These are phyloP conservation scores for Mayetiola destructor DNA, from an alignment of 2,888 invertebrate genomes.

Conservation along the genomic window DNA sequence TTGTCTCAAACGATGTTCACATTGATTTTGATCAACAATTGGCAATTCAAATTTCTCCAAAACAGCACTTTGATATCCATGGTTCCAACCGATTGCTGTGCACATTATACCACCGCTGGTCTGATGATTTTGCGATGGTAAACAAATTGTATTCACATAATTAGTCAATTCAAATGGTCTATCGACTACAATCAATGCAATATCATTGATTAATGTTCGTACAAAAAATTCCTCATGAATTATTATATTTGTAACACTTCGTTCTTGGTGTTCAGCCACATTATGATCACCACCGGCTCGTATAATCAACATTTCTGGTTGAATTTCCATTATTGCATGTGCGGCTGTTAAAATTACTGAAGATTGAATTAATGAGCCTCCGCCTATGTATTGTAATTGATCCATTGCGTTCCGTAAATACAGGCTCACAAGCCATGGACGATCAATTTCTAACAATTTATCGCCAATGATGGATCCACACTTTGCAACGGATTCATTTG, in stretches of 20 bases:
- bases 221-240: constrained; percentile 38
- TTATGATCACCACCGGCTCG: constrained; percentile 56
- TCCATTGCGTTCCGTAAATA: not conserved
- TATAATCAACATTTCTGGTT: constrained; percentile 30
- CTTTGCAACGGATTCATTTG: too few species aligned
- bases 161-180: constrained; percentile 44
- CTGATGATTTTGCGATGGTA: constrained; percentile 33
- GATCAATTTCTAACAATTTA: constrained; percentile 52
- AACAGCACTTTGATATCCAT: constrained; percentile 41
- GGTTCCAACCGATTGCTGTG: constrained; percentile 54
- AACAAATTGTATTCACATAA: constrained; percentile 32
- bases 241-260: constrained; percentile 36
- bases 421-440: constrained; percentile 58
- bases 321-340: not conserved
- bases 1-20: constrained; percentile 36
- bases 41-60: constrained; percentile 53
- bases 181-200: constrained; percentile 51
- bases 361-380: constrained; percentile 62
- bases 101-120: constrained; percentile 39
- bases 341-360: constrained; percentile 56
- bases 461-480: constrained; percentile 32
- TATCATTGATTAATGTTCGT: constrained; percentile 55
- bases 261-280: constrained; percentile 54
- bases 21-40: constrained; percentile 38
- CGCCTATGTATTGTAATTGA: constrained; percentile 48